phyloP scores from a whole-genome alignment of 2,797 vertebrate species.

The Oophaga sylvatica region DNA sequence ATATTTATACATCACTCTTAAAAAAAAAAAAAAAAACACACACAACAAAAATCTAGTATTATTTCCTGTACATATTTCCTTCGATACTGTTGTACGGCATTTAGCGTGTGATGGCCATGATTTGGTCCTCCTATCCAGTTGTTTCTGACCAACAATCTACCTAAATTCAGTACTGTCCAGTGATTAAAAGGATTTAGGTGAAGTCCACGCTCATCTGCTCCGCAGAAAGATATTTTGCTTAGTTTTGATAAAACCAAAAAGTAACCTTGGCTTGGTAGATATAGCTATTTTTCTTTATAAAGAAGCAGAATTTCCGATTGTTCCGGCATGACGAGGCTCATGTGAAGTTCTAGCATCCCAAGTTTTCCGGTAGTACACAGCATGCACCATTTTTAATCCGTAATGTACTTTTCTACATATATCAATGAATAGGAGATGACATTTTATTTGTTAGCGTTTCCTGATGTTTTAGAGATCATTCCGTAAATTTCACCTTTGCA shows the following conservation, averaged over 20 bases:
- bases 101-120: constrained; percentile 3
- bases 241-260: constrained; percentile 30
- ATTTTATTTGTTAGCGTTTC: neutral
- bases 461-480: neutral
- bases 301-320: neutral
- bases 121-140: neutral
- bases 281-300: constrained; percentile 4
- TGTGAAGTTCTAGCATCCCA: neutral
- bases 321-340: neutral
- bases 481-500: neutral
- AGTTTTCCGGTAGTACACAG: neutral
- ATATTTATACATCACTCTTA: constrained; percentile 60
- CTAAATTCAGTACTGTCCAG: neutral
- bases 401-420: constrained; percentile 18
- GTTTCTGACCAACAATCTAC: neutral
- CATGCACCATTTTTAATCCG: neutral
- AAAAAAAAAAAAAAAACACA: constrained; percentile 51
- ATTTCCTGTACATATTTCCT: constrained; percentile 34
- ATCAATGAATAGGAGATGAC: neutral
- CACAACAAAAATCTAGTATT: constrained; percentile 52
- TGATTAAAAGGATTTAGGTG: neutral
- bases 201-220: neutral
- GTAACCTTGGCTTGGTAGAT: constrained; percentile 10
- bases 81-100: constrained; percentile 13
- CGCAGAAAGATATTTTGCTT: neutral